These are phyloP conservation scores for Patiria pectinifera DNA, from an alignment of 53 echinoderm and acorn worm genomes.

Conservation along the genomic window DNA sequence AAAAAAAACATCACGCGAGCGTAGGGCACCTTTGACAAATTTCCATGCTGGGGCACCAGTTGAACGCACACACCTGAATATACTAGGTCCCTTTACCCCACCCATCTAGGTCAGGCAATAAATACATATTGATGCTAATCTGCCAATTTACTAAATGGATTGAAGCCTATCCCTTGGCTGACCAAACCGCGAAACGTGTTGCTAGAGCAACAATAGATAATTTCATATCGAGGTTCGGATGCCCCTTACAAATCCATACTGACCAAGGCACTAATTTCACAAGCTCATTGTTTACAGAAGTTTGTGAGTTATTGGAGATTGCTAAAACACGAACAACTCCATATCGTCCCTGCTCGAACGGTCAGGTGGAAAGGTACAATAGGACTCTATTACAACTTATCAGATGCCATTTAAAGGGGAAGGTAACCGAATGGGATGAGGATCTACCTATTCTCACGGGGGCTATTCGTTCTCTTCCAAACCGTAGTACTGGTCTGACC, in stretches of 20 bases:
- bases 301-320: slow-evolving; percentile 63
- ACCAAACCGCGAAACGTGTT: slow-evolving; percentile 48
- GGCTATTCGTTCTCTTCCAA: slow-evolving; percentile 16
- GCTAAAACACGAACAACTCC: slow-evolving; percentile 66
- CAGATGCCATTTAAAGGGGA: slow-evolving; percentile 56
- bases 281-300: slow-evolving; percentile 57
- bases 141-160: slow-evolving; percentile 70
- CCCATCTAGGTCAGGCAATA: slow-evolving; percentile 15
- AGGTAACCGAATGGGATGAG: slow-evolving; percentile 5
- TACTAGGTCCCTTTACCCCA: slow-evolving; percentile 1
- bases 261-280: slow-evolving; percentile 77
- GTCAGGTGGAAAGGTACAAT: slow-evolving; percentile 77
- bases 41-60: slow-evolving; percentile 1
- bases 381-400: slow-evolving; percentile 63
- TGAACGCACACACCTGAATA: background rate
- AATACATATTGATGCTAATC: slow-evolving; percentile 45
- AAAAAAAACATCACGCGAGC: slow-evolving; percentile 34
- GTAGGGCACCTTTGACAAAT: slow-evolving; percentile 7
- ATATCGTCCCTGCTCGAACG: slow-evolving; percentile 73
- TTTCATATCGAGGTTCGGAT: slow-evolving; percentile 67
- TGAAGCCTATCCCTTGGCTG: slow-evolving; percentile 62
- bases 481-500: slow-evolving; percentile 9
- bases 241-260: slow-evolving; percentile 63
- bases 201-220: slow-evolving; percentile 60
- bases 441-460: slow-evolving; percentile 12